phyloP scores from a whole-genome alignment of 1,140 invertebrate species.

The Akabosia matsudoensis region DNA sequence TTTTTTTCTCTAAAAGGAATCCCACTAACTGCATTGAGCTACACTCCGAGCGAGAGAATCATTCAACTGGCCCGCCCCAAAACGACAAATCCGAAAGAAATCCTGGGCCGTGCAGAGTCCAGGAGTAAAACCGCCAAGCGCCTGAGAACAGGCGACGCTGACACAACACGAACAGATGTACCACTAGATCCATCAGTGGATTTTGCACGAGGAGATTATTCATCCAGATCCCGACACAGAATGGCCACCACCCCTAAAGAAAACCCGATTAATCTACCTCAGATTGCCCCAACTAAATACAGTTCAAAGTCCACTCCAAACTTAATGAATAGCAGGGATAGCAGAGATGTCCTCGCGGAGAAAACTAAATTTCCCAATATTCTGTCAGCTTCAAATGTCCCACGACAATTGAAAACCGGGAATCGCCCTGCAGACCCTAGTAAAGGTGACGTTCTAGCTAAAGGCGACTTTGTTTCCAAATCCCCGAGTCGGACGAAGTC shows the following conservation, averaged over 20 bases:
- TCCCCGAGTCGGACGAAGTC: too few relatives aligned
- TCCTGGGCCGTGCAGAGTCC: neutral
- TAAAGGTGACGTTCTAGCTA: too few relatives aligned
- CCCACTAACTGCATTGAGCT: conserved; percentile 26
- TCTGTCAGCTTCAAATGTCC: too few relatives aligned
- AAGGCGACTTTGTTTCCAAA: too few relatives aligned
- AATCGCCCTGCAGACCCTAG: too few relatives aligned
- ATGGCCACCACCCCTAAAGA: neutral
- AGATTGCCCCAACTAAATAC: too few relatives aligned
- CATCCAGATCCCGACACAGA: neutral
- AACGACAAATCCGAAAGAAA: neutral
- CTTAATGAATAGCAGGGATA: too few relatives aligned
- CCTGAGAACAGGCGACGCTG: neutral
- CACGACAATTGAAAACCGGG: too few relatives aligned
- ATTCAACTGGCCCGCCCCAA: neutral
- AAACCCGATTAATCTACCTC: neutral
- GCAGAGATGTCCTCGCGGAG: too few relatives aligned
- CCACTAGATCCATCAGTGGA: neutral
- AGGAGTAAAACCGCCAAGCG: neutral
- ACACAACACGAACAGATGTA: neutral
- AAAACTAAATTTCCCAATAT: too few relatives aligned
- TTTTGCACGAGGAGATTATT: neutral
- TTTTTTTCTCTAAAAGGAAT: conserved; percentile 17
- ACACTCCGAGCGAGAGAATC: conserved; percentile 21
- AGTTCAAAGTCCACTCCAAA: too few relatives aligned